phyloP scores from a whole-genome alignment of 2,888 invertebrate genomes.

The Spilosoma lubricipeda region DNA sequence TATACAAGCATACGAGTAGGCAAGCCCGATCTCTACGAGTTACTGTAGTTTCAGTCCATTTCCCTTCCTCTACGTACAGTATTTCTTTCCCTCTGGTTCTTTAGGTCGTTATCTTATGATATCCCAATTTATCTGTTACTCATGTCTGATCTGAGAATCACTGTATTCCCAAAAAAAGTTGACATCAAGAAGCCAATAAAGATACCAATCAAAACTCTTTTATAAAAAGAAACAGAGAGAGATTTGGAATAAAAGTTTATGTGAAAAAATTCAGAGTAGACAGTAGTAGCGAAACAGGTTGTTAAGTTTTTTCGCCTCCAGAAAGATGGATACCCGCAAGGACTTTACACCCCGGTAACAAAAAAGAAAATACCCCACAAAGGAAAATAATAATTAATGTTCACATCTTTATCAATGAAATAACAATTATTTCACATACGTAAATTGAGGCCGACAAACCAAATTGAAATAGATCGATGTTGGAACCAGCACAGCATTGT shows the following conservation, averaged over 20 bases:
- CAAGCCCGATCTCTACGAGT: neutral
- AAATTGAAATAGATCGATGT: conserved; percentile 52
- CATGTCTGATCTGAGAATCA: neutral
- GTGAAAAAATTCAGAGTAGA: too few relatives aligned
- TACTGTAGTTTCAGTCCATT: neutral
- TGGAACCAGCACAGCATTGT: conserved; percentile 70
- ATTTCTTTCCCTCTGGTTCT: neutral
- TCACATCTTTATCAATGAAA: neutral
- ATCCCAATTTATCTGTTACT: neutral
- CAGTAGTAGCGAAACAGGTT: too few relatives aligned
- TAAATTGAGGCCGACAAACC: conserved; percentile 17
- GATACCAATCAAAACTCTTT: too few relatives aligned
- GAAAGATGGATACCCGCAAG: too few relatives aligned
- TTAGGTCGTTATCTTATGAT: too few relatives aligned
- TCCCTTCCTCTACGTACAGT: neutral
- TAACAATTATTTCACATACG: conserved; percentile 1
- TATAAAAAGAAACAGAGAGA: neutral
- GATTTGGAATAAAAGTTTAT: neutral
- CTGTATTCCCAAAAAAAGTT: neutral
- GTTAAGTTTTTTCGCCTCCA: too few relatives aligned
- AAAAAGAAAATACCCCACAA: neutral
- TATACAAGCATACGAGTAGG: neutral
- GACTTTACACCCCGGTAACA: too few relatives aligned
- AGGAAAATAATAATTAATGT: neutral
- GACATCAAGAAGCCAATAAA: neutral